Conservation (phyloP, 92 coral and sea anemone genomes). For the Zoanthus gigantus region DNA sequence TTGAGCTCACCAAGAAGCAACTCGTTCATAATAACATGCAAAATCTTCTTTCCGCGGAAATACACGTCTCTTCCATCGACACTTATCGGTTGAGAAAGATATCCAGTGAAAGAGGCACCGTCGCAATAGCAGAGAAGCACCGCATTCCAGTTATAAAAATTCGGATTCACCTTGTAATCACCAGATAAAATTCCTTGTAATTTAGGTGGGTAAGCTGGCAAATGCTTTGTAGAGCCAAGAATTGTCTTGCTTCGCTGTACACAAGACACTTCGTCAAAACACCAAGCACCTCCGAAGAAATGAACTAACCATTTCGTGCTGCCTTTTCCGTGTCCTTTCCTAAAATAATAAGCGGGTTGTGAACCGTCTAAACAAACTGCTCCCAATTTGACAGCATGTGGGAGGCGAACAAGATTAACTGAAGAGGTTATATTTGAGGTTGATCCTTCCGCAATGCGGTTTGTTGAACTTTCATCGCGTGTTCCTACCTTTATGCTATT, state of each 20-base stretch:
- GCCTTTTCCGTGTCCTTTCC: constrained; percentile 80
- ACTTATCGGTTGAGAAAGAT: constrained; percentile 73
- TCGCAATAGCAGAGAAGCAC: constrained; percentile 87
- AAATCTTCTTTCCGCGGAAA: constrained; percentile 83
- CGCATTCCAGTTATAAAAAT: constrained; percentile 86
- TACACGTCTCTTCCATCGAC: constrained; percentile 75
- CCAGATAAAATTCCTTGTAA: constrained; percentile 86
- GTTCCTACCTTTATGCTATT: neutral
- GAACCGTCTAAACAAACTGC: constrained; percentile 93
- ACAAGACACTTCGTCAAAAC: constrained; percentile 86
- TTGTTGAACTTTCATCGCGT: neutral
- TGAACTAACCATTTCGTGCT: constrained; percentile 81
- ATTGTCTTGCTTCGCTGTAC: constrained; percentile 85
- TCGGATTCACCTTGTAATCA: constrained; percentile 72
- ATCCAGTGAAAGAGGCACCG: constrained; percentile 89
- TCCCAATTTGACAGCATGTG: constrained; percentile 71
- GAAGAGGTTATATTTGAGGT: constrained; percentile 7
- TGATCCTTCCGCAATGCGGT: constrained; percentile 20
- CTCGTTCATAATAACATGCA: constrained; percentile 80
- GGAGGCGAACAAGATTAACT: constrained; percentile 42
- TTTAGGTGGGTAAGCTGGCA: constrained; percentile 81
- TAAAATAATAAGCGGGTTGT: constrained; percentile 84
- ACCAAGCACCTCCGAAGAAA: constrained; percentile 95
- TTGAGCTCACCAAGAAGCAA: constrained; percentile 73
- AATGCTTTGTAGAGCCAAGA: constrained; percentile 77